Base-by-base conservation (phyloP, 1,140 invertebrate genomes). In the Brachystomella parvula region DNA sequence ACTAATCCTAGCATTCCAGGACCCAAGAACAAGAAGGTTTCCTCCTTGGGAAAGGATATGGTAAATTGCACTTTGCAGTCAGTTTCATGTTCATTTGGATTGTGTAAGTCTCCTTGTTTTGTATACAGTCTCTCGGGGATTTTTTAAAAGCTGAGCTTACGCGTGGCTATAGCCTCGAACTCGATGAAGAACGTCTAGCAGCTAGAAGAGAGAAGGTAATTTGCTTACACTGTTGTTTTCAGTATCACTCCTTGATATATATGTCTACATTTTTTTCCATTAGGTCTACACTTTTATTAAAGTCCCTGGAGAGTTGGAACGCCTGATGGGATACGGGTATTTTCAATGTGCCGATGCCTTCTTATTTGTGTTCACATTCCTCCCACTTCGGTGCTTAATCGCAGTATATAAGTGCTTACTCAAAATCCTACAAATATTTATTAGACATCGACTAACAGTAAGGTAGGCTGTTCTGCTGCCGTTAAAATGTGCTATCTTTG, bases 261-360 rank as follows among this genome's bases (percentile, higher is more conserved):
- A 15, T 33, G 28, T 47, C 24, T 30, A 21, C 29, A 30, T 39
- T 39, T n/a, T 6, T 56, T 2, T 21, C 17, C 28, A 33, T 30
- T 21, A 69, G 64, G 90, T 99, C 49, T 98, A 98, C 77, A 93
- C 92, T 0, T 98, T 98, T 78, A 89, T 98, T 79, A 90, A 89
- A 81, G 97, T 98, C 75, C 96, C 96, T 0, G 83, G 86, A 74
- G 94, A 98, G 79, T 80, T 92, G 26, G 91, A 94, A 76, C 89
- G 89, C 69, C 98, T 99, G 77, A 92, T 98, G 86, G 82, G 84
- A 0, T 98, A 95, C 84, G 96, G 96, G 44, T 96, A 97, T 76
- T 89, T 78, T 29, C 82, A 91, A 80, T 99, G 96, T 82, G 87
- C 92, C n/a, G 96, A 99, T 81, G 95, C 95, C 29, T 96, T 99